Conservation (phyloP, 2,888 invertebrate species). For the Synanthedon myopaeformis region DNA sequence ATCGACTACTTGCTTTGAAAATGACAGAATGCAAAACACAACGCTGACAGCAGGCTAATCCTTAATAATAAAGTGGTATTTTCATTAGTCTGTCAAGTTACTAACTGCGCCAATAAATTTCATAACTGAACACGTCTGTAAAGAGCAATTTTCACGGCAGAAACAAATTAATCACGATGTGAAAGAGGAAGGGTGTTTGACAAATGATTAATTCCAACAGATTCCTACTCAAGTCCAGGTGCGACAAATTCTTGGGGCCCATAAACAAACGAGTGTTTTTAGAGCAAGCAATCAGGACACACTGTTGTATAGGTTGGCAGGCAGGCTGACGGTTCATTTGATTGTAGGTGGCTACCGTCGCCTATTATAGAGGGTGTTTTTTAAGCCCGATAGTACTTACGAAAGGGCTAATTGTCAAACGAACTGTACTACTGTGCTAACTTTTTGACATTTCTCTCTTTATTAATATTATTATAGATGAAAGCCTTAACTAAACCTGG, state of each 20-base stretch:
- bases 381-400: too few species aligned
- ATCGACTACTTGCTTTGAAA: too few species aligned
- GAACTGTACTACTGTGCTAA: too few species aligned
- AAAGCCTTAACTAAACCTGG: too few species aligned
- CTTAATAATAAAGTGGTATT: background rate
- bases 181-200: conserved; percentile 22
- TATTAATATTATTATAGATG: too few species aligned
- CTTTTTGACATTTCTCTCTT: too few species aligned
- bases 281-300: conserved; percentile 1
- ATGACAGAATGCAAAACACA: too few species aligned
- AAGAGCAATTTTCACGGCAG: conserved; percentile 21
- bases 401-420: too few species aligned
- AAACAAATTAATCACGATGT: conserved; percentile 31
- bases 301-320: background rate
- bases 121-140: conserved; percentile 9
- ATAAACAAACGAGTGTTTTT: conserved; percentile 31
- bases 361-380: too few species aligned
- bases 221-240: conserved; percentile 31
- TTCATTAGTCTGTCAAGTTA: background rate
- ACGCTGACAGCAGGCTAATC: background rate
- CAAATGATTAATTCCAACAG: conserved; percentile 41
- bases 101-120: conserved; percentile 3
- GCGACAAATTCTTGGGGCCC: conserved; percentile 14
- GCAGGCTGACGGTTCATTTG: too few species aligned
- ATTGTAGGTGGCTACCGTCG: too few species aligned